A percentile compares a stretch with the other conserved stretches of the same genome.
phyloP scores from a whole-genome alignment of 2,888 invertebrate genomes.

The Diarsia mendica region DNA sequence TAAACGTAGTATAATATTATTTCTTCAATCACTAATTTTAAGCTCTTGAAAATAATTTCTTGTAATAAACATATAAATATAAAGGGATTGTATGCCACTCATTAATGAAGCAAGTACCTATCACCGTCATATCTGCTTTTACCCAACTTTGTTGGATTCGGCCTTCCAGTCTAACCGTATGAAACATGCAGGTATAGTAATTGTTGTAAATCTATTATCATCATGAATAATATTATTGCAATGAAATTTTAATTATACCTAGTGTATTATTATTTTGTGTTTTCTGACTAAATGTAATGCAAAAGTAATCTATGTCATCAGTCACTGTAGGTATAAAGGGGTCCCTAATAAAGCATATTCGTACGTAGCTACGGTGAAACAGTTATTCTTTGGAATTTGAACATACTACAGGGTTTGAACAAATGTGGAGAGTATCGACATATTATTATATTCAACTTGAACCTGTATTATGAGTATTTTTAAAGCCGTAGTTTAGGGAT shows the following conservation, averaged over 20 bases:
- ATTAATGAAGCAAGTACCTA: neutral
- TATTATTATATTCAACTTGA: neutral
- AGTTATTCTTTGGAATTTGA: too few species aligned
- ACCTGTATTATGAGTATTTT: neutral
- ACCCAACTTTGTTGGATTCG: too few species aligned
- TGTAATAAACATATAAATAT: neutral
- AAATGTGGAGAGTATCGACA: neutral
- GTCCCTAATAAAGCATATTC: too few species aligned
- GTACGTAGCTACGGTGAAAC: too few species aligned
- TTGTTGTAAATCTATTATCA: too few species aligned
- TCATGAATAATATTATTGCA: neutral
- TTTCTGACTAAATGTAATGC: neutral
- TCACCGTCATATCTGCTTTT: too few species aligned
- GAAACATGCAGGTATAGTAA: too few species aligned
- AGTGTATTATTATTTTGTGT: too few species aligned
- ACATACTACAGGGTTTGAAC: too few species aligned
- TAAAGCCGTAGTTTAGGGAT: neutral
- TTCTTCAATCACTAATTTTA: neutral
- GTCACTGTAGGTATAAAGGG: too few species aligned
- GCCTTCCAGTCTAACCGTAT: too few species aligned
- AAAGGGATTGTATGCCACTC: neutral
- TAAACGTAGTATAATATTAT: neutral
- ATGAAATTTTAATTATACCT: neutral
- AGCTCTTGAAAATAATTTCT: constrained; percentile 11
- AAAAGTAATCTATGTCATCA: neutral